Conservation (phyloP, 2,797 vertebrate genomes). For the Leucoraja ocellata region DNA sequence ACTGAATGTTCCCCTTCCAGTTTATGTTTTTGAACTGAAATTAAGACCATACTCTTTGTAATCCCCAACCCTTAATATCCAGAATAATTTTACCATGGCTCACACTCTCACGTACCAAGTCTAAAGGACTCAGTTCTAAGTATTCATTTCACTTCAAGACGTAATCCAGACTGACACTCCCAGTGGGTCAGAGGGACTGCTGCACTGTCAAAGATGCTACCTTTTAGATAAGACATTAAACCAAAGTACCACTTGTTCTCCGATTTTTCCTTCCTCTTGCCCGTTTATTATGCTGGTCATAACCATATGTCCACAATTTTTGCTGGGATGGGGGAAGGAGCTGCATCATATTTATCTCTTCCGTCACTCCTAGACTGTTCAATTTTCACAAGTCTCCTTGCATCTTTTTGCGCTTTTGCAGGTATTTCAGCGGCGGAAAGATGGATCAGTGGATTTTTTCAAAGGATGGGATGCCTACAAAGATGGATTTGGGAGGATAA, state of each 20-base stretch:
- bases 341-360: no score
- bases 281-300: neutral
- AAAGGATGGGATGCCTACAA: conserved; percentile 87
- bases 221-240: neutral
- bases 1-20: no score
- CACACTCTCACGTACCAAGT: no score
- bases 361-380: no score
- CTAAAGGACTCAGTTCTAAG: neutral
- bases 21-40: neutral
- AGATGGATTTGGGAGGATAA: conserved; percentile 91
- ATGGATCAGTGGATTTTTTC: conserved; percentile 89
- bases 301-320: no score
- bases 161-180: no score
- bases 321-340: no score
- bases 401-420: conserved; percentile 46
- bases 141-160: no score
- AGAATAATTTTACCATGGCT: neutral
- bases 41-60: neutral
- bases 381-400: neutral
- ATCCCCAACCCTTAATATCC: neutral
- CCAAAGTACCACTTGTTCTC: neutral
- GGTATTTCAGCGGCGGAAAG: conserved; percentile 91
- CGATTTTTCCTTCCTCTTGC: neutral
- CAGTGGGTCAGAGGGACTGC: neutral
- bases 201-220: neutral